Conservation (phyloP, 2,888 invertebrate species). For the Homarus gammarus region DNA sequence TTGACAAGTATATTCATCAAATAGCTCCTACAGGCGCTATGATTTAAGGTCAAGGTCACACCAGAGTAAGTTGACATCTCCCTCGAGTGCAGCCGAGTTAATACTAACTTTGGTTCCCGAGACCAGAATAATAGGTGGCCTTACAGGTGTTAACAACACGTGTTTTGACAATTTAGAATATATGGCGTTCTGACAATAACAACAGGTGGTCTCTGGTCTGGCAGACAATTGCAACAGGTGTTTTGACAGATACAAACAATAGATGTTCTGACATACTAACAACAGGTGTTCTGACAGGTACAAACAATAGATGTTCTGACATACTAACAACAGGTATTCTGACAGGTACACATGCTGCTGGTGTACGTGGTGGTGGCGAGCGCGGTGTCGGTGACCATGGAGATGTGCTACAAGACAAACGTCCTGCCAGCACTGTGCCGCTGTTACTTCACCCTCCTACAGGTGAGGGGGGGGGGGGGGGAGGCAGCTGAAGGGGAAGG, state of each 20-base stretch:
- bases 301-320: not conserved
- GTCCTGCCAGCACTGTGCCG: slow-evolving; percentile 79
- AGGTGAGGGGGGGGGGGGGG: slow-evolving; percentile 76
- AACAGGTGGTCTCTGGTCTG: not conserved
- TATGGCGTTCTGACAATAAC: no score
- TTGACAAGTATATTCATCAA: no score
- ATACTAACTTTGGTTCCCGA: no score
- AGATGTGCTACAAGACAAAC: slow-evolving; percentile 79
- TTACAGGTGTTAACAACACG: no score
- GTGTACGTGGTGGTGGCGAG: slow-evolving; percentile 79
- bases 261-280: not conserved
- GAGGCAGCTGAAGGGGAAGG: not conserved
- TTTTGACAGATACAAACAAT: not conserved
- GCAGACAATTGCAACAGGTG: not conserved
- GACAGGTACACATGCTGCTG: slow-evolving; percentile 80
- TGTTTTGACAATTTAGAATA: no score
- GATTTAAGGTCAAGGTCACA: no score
- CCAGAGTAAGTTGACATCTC: no score
- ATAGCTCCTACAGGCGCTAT: no score
- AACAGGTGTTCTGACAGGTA: not conserved
- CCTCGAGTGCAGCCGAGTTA: no score
- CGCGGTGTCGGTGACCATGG: slow-evolving; percentile 78
- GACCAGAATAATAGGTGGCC: no score
- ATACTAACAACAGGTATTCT: not conserved
- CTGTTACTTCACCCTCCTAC: slow-evolving; percentile 80